These are phyloP conservation scores for Diprion similis DNA, from an alignment of 1,140 invertebrate genomes.

Conservation along the genomic window DNA sequence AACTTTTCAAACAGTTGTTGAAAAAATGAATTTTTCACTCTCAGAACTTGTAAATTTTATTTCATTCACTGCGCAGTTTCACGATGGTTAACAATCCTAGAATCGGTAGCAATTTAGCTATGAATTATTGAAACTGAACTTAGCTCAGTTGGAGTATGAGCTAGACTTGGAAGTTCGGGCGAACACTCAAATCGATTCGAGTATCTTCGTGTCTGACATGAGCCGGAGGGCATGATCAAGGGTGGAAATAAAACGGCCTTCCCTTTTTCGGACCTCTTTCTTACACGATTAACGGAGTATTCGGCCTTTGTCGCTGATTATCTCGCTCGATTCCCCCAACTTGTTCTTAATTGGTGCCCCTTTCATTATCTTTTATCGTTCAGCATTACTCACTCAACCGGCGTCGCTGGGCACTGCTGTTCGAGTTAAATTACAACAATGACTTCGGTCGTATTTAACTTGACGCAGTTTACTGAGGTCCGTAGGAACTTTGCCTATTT, in stretches of 20 bases:
- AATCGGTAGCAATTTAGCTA: no score
- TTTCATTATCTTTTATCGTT: background rate
- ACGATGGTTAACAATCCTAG: no score
- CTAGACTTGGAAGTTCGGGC: no score
- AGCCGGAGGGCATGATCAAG: no score
- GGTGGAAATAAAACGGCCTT: background rate
- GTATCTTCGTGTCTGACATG: no score
- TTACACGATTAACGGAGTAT: background rate
- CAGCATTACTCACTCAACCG: background rate
- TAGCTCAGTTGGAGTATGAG: no score
- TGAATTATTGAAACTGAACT: no score
- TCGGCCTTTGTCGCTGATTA: background rate
- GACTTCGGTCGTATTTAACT: background rate
- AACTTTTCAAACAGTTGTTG: no score
- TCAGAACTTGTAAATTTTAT: no score
- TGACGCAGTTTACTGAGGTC: background rate
- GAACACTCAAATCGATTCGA: no score
- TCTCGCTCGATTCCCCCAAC: background rate
- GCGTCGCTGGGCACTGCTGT: background rate
- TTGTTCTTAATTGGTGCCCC: constrained; percentile 7
- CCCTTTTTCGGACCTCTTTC: background rate
- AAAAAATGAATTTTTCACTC: no score
- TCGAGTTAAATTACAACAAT: background rate
- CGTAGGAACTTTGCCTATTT: background rate
- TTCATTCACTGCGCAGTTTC: no score